These are phyloP conservation scores for Bedellia somnulentella DNA, from an alignment of 2,888 invertebrate species.

Conservation along the genomic window DNA sequence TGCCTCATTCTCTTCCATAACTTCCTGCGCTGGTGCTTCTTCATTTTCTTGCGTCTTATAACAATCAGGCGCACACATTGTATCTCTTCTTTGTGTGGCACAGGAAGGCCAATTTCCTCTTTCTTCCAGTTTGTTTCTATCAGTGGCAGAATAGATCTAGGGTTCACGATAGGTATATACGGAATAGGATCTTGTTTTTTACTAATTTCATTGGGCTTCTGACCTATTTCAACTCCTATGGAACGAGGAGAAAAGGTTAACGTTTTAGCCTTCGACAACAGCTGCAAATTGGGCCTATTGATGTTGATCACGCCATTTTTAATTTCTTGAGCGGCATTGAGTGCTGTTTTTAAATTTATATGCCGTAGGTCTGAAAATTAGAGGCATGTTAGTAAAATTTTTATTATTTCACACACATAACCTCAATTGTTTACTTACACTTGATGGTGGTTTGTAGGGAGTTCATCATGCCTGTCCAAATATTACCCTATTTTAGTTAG, in stretches of 20 bases:
- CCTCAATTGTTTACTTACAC: conserved; percentile 33
- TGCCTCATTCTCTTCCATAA: conserved; percentile 77
- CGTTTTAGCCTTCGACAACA: conserved; percentile 17
- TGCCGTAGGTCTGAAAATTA: conserved; percentile 33
- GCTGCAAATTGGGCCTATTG: conserved; percentile 14
- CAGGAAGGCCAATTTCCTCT: conserved; percentile 52
- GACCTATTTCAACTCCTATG: conserved; percentile 31
- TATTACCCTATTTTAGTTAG: no score
- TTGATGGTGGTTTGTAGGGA: conserved; percentile 35
- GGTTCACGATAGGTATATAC: conserved; percentile 43
- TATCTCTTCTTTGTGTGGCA: conserved; percentile 56
- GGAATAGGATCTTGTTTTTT: conserved; percentile 32
- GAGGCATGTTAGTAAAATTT: conserved; percentile 2
- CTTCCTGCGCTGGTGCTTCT: conserved; percentile 81
- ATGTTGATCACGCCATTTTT: conserved; percentile 15
- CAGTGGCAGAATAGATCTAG: conserved; percentile 40
- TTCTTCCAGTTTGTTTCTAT: conserved; percentile 36
- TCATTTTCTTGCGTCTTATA: conserved; percentile 82
- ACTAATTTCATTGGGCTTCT: conserved; percentile 17
- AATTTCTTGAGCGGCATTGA: conserved; percentile 30
- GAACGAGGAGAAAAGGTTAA: conserved; percentile 30
- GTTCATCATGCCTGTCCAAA: no score
- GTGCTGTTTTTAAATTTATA: conserved; percentile 30
- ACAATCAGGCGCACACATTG: conserved; percentile 74
- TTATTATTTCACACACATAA: conserved; percentile 15